Base-by-base conservation (phyloP, 1,140 invertebrate genomes). In the Matsumurasca onukii region DNA sequence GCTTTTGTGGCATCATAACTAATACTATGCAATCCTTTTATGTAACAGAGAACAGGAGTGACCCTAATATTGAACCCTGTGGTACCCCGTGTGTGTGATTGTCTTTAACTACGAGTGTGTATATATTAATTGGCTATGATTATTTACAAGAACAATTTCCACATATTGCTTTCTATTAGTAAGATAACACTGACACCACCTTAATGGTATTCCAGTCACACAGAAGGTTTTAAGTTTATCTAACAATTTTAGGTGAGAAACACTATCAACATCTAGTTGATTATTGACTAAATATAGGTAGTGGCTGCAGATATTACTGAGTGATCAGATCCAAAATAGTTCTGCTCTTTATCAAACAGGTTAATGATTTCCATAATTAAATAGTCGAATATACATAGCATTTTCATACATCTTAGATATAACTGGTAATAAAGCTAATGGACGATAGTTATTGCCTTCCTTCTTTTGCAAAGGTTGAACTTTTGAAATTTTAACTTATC, bases 191-290 rank as follows among this genome's bases (percentile, higher is more conserved):
- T 39, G 5, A 17, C 5, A 5, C 34, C 34, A 39, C 17, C 5
- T 9, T 17, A 39, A 17, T 9, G 34, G 34, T 39, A 17, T 5
- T 5, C 34, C 34, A 39, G 34, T 9, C 17, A 39, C 17, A 9
- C 51, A 9, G 9, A 55, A 12, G 5, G 9, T 20, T 20, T 12
- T 55, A 55, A 55, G 51, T 55, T 55, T 55, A 12, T 22, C 24
- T 12, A 55, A 55, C 22, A 55, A 55, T 55, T 55, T 20, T 55
- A n/a, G 20, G 24, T 55, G 51, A 20, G 51, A 55, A 12, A 55
- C 20, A 20, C 51, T 55, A 20, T 55, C 51, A 55, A 55, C 20
- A 55, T 25, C 9, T 9, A n/a, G 22, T 55, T n/a, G 9, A 55
- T 55, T 20, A 55, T 25, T 20, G 24, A 12, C 5, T 55, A 55